phyloP scores from a whole-genome alignment of 2,888 invertebrate genomes.

The Calameuta idolon region DNA sequence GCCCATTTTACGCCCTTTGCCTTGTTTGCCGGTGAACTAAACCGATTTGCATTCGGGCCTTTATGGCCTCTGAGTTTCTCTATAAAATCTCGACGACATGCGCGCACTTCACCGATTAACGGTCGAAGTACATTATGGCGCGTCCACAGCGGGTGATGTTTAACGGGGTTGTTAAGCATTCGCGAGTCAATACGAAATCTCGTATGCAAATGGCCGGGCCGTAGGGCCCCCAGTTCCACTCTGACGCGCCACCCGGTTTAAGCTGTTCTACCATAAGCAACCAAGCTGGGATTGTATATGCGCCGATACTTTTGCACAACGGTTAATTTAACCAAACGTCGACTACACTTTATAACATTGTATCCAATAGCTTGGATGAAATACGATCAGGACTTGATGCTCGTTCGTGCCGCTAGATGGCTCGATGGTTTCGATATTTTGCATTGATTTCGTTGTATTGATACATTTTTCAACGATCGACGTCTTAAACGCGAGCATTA shows the following conservation, averaged over 20 bases:
- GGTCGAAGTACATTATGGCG: slow-evolving; percentile 12
- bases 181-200: slow-evolving; percentile 38
- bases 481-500: background rate
- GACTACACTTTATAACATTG: background rate
- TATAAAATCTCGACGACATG: slow-evolving; percentile 4
- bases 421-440: background rate
- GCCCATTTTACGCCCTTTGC: background rate
- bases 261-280: background rate
- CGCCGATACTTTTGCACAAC: slow-evolving; percentile 8
- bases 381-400: background rate
- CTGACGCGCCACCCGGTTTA: slow-evolving; percentile 8
- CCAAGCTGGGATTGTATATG: background rate
- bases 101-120: slow-evolving; percentile 8
- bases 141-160: slow-evolving; percentile 13
- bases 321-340: slow-evolving; percentile 1
- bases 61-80: background rate
- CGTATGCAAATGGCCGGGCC: slow-evolving; percentile 43
- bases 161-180: slow-evolving; percentile 35
- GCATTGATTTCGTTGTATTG: background rate
- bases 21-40: background rate
- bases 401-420: background rate
- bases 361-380: background rate
- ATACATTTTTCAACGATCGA: background rate
- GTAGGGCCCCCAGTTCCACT: slow-evolving; percentile 17
- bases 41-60: background rate